These are phyloP conservation scores for Gymnoscopelus braueri DNA, from an alignment of 2,797 vertebrate species.

Conservation along the genomic window DNA sequence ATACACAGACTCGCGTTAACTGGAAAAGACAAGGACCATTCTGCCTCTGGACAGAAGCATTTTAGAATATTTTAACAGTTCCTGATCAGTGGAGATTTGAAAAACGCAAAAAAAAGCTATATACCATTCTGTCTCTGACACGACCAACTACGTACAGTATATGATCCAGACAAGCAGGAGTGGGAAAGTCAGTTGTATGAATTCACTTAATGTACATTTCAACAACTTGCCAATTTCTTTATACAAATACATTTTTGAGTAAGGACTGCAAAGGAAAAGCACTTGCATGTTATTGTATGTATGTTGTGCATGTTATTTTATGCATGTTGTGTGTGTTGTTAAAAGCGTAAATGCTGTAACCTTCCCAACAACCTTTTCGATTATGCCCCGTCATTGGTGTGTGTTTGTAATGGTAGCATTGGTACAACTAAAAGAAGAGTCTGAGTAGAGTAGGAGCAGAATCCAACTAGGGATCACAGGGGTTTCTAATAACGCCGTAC, in stretches of 20 bases:
- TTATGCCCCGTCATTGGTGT: conserved; percentile 13
- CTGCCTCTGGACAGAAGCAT: neutral
- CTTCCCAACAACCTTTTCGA: neutral
- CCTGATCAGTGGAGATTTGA: conserved; percentile 61
- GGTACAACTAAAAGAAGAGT: conserved; percentile 39
- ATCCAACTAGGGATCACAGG: conserved; percentile 72
- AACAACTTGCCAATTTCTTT: neutral
- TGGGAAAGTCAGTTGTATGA: neutral
- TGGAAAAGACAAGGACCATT: neutral
- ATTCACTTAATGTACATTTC: neutral
- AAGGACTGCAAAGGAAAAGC: neutral
- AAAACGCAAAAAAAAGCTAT: neutral
- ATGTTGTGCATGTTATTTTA: neutral
- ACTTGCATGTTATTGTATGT: neutral
- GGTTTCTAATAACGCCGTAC: conserved; percentile 80
- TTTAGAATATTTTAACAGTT: neutral
- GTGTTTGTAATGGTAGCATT: conserved; percentile 51
- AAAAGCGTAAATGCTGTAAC: neutral
- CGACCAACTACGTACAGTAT: too few relatives aligned
- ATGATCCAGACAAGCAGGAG: neutral
- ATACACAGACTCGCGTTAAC: neutral
- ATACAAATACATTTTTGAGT: neutral
- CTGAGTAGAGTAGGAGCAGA: conserved; percentile 52
- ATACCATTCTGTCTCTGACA: neutral
- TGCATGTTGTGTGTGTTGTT: neutral